Conservation (phyloP, 2,888 invertebrate species). For the Agriotes lineatus region DNA sequence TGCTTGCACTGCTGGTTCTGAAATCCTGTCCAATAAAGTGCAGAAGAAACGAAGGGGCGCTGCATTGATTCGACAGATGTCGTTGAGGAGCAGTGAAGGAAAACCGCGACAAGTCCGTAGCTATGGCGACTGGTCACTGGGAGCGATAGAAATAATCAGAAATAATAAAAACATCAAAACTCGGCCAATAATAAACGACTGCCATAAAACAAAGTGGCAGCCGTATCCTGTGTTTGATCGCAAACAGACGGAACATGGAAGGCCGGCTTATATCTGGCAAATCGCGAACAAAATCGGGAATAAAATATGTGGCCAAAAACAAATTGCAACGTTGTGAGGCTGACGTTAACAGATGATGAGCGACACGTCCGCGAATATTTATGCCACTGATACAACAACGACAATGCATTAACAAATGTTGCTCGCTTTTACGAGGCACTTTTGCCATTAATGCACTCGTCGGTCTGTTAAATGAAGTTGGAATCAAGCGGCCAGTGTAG, state of each 20-base stretch:
- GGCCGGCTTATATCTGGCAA: conserved; percentile 44
- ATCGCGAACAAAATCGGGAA: conserved; percentile 48
- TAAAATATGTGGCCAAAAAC: conserved; percentile 47
- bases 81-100: not conserved
- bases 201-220: conserved; percentile 42
- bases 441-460: conserved; percentile 13
- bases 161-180: conserved; percentile 42
- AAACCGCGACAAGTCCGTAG: conserved; percentile 13
- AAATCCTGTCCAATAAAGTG: too few species aligned
- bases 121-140: conserved; percentile 31
- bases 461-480: conserved; percentile 3
- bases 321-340: conserved; percentile 42
- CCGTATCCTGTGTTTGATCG: conserved; percentile 43
- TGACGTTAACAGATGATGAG: conserved; percentile 41
- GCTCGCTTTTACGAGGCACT: conserved; percentile 8
- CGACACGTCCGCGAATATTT: conserved; percentile 48
- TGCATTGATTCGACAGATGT: not conserved
- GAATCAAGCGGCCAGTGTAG: conserved; percentile 1
- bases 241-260: conserved; percentile 34
- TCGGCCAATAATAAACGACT: conserved; percentile 41
- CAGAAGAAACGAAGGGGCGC: not conserved
- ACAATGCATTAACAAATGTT: conserved; percentile 22
- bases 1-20: too few species aligned
- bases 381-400: conserved; percentile 32
- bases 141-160: conserved; percentile 37